Evolutionary conservation across 35 echinoderm and acorn worm species (phyloP), one percentile per base, ranked within the genome.

Genomic region (Acanthaster planci): DNA sequence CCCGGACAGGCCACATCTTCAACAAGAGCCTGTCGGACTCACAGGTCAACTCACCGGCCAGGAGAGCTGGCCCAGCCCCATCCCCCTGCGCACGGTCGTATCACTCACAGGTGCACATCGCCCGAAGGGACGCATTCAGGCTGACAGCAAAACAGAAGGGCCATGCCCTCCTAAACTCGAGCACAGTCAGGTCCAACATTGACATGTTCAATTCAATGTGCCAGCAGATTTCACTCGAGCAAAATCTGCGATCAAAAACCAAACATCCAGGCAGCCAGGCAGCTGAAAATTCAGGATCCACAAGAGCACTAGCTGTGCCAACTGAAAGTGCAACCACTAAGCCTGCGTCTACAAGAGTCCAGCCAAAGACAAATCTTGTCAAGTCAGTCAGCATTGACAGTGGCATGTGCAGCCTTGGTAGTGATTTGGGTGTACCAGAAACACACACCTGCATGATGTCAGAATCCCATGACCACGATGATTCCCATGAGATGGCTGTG

Each of bases 321-420:
- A 47, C 42, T 12, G 4, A 4, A 47, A 12, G 42, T 47, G 42
- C 4, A 47, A 47, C 42, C 4, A 47, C 4, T 47, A 47, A 51
- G 50, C 67, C 56, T 12, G 17, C 9, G 32, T 76, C 39, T 23
- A 3, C 44, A 40, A 17, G 42, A 39, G 12, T 51, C 52, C 40
- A 39, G 35, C 75, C 72, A 10, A 80, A 77, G 51, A 87, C 79
- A 36, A 86, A 86, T 1, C 52, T 93, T 18, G 55, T 82, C 9
- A 93, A 93, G 56, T 89, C 91, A 39, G 59, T 86, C n/a, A 93
- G 91, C 75, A 84, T 89, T 40, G 91, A 89, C 80, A 87, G 86
- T 51, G 91, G 91, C 26, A 56, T 93, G 2, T 78, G 72, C 26
- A 68, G 89, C 12, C 18, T 88, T 35, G 27, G 56, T 21, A 38